Conservation (phyloP, 2,113 vertebrate genomes). For the Alosa alosa region DNA sequence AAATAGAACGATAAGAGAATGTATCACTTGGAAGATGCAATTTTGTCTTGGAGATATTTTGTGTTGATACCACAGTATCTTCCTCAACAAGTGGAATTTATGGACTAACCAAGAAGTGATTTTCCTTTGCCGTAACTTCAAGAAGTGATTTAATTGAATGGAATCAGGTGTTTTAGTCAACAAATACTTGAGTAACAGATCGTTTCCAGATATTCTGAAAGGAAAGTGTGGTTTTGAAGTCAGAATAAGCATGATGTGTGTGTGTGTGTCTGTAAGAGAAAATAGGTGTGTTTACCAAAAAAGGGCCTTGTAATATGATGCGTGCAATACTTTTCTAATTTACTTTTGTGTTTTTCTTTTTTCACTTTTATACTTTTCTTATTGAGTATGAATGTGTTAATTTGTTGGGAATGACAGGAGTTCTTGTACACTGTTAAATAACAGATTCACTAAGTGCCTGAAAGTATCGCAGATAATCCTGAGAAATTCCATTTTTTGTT, state of each 20-base stretch:
- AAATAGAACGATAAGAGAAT: neutral
- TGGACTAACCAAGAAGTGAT: neutral
- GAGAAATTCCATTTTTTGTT: neutral
- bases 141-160: neutral
- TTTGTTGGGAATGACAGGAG: conserved; percentile 38
- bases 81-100: neutral
- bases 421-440: conserved; percentile 47
- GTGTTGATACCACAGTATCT: neutral
- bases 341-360: conserved; percentile 49
- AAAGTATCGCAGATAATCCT: neutral
- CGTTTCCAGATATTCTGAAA: neutral
- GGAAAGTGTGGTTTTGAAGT: neutral
- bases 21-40: neutral
- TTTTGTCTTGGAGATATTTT: neutral
- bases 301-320: conserved; percentile 41
- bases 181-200: neutral
- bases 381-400: conserved; percentile 43
- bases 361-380: conserved; percentile 73
- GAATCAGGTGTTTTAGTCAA: neutral
- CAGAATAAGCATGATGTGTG: conserved; percentile 35
- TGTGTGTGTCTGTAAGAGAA: conserved; percentile 27
- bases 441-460: conserved; percentile 17
- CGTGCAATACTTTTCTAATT: conserved; percentile 56
- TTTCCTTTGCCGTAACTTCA: neutral
- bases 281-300: conserved; percentile 41